A percentile compares a stretch with the other conserved stretches of the same genome.
These are phyloP conservation scores for Drosophila hawaiiensis DNA, from an alignment of 2,888 invertebrate genomes.

Conservation along the genomic window DNA sequence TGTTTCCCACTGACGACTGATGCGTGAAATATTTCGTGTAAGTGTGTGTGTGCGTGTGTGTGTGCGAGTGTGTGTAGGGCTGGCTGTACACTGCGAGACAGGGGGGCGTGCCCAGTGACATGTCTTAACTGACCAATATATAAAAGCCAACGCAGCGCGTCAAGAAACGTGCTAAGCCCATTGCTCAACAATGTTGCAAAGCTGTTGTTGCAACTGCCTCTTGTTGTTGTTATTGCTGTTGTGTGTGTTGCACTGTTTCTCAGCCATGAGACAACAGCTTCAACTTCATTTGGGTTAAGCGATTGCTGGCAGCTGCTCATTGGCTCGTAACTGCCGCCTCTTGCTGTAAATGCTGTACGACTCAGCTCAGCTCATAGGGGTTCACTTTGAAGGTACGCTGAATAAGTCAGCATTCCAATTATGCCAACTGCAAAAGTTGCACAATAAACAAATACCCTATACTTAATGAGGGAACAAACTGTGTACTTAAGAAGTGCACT, in stretches of 20 bases:
- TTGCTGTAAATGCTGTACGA: background rate
- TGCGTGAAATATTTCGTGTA: slow-evolving; percentile 69
- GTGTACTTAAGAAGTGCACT: background rate
- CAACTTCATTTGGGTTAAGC: slow-evolving; percentile 38
- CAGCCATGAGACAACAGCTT: slow-evolving; percentile 28
- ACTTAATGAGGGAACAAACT: background rate
- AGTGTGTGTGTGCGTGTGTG: background rate
- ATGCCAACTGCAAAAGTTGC: background rate
- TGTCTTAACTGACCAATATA: slow-evolving; percentile 77
- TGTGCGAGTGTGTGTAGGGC: slow-evolving; percentile 25
- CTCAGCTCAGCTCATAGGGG: slow-evolving; percentile 2
- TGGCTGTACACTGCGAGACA: slow-evolving; percentile 6
- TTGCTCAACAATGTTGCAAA: slow-evolving; percentile 51
- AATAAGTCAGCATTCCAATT: background rate
- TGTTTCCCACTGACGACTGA: slow-evolving; percentile 50
- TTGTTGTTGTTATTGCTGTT: background rate
- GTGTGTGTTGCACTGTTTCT: background rate
- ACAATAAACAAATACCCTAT: background rate
- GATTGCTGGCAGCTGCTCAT: slow-evolving; percentile 48
- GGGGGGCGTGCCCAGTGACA: slow-evolving; percentile 76
- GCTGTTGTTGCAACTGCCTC: slow-evolving; percentile 7
- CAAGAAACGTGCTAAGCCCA: slow-evolving; percentile 43
- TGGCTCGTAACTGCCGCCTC: slow-evolving; percentile 40
- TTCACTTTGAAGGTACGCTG: background rate
- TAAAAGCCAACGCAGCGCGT: slow-evolving; percentile 62